Conservation (phyloP, 2,797 vertebrate species). For the Rhabdophis nuchalis region DNA sequence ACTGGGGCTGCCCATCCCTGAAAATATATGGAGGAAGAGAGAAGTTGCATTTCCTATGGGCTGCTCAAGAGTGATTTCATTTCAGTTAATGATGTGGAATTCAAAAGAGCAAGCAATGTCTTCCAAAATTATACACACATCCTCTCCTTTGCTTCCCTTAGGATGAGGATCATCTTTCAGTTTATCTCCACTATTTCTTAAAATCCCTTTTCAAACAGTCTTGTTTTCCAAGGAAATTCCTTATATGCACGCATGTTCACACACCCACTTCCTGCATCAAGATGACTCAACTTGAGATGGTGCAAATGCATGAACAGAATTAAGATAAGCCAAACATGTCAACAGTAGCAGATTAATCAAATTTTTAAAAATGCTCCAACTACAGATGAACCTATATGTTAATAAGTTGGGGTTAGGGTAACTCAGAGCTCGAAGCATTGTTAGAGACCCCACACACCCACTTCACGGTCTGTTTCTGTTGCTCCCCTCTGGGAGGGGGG, state of each 20-base stretch:
- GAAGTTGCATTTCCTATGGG: not conserved
- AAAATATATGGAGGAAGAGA: not conserved
- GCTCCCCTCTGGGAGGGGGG: too few relatives aligned
- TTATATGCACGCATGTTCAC: fast-evolving
- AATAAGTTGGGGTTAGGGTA: not conserved
- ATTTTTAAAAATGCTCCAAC: not conserved
- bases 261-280: not conserved
- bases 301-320: not conserved
- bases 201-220: not conserved
- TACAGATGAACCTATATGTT: not conserved
- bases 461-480: too few relatives aligned
- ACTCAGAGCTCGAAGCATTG: too few relatives aligned
- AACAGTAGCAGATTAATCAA: not conserved
- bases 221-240: not conserved
- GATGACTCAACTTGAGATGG: not conserved
- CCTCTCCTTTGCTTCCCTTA: not conserved
- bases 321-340: not conserved
- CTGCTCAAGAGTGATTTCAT: not conserved
- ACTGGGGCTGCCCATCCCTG: not conserved
- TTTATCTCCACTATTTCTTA: not conserved
- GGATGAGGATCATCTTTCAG: too few relatives aligned
- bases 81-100: not conserved
- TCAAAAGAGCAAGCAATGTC: not conserved
- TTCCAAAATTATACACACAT: not conserved
- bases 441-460: too few relatives aligned